phyloP scores from a whole-genome alignment of 1,140 invertebrate genomes.

The Rhopalosiphum maidis region DNA sequence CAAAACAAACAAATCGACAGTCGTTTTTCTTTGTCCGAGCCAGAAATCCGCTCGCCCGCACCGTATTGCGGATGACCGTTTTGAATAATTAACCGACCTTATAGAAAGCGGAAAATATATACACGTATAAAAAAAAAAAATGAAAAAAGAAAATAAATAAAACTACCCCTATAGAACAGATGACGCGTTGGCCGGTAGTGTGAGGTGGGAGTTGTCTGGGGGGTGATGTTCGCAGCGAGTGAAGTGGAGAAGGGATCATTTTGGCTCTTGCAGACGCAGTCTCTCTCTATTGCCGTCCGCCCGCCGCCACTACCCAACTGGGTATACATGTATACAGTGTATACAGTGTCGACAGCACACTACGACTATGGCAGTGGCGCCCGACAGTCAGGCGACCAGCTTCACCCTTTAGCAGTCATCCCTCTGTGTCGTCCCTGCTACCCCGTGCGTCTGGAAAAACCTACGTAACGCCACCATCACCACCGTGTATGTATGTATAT shows the following conservation, averaged over 20 bases:
- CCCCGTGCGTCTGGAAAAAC: constrained; percentile 34
- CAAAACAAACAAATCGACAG: constrained; percentile 12
- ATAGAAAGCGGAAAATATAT: constrained; percentile 1
- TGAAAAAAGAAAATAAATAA: neutral
- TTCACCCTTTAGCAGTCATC: neutral
- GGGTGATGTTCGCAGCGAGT: neutral
- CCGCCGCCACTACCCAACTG: neutral
- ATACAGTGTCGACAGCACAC: constrained; percentile 38
- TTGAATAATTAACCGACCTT: constrained; percentile 46
- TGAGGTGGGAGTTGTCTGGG: neutral
- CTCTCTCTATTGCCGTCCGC: neutral
- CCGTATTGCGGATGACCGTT: constrained; percentile 40
- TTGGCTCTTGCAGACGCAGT: constrained; percentile 45
- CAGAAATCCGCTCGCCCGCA: neutral
- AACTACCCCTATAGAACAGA: constrained; percentile 37
- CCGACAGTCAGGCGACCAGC: constrained; percentile 53
- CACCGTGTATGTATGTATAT: neutral
- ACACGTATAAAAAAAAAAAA: constrained; percentile 21
- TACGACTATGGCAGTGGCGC: constrained; percentile 44
- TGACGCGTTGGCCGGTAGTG: neutral
- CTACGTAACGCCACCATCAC: neutral
- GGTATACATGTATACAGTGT: neutral
- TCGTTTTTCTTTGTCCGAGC: neutral
- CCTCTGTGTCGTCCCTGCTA: neutral
- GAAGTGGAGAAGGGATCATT: neutral